phyloP scores from a whole-genome alignment of 2,113 vertebrate genomes.

The Gambusia holbrooki region DNA sequence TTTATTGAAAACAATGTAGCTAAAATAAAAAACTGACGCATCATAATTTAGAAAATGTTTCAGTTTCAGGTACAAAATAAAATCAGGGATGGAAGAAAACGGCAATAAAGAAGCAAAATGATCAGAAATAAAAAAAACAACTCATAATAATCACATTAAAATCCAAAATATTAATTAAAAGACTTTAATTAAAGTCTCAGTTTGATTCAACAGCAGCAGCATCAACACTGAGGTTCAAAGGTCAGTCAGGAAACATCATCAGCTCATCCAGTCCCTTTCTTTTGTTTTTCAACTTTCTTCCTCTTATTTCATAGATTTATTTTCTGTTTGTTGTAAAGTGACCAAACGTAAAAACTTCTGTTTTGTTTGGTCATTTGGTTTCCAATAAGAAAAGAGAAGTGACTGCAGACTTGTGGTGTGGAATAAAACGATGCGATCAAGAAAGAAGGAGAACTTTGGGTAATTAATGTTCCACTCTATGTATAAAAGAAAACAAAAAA shows the following conservation, averaged over 20 bases:
- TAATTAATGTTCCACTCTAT: constrained; percentile 79
- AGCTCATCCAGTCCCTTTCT: background rate
- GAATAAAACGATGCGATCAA: constrained; percentile 70
- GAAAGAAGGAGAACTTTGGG: constrained; percentile 65
- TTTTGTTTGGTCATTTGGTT: constrained; percentile 60
- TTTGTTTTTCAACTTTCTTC: background rate
- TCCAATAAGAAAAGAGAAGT: constrained; percentile 60
- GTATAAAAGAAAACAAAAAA: constrained; percentile 71
- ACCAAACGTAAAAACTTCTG: constrained; percentile 49
- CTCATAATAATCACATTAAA: too few species aligned
- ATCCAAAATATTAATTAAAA: too few species aligned
- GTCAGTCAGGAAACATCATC: constrained; percentile 7
- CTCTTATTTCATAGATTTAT: background rate
- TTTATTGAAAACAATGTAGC: too few species aligned
- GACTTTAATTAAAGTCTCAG: background rate
- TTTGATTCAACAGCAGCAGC: constrained; percentile 19
- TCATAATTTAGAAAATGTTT: too few species aligned
- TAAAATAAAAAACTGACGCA: too few species aligned
- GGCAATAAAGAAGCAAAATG: too few species aligned
- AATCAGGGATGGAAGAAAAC: too few species aligned
- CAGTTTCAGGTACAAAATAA: too few species aligned
- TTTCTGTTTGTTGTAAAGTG: constrained; percentile 35
- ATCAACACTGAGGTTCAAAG: constrained; percentile 37
- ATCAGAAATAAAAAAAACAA: too few species aligned
- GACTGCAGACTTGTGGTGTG: constrained; percentile 72